phyloP scores from a whole-genome alignment of 2,888 invertebrate species.

The Arrhopalites spinosus region DNA sequence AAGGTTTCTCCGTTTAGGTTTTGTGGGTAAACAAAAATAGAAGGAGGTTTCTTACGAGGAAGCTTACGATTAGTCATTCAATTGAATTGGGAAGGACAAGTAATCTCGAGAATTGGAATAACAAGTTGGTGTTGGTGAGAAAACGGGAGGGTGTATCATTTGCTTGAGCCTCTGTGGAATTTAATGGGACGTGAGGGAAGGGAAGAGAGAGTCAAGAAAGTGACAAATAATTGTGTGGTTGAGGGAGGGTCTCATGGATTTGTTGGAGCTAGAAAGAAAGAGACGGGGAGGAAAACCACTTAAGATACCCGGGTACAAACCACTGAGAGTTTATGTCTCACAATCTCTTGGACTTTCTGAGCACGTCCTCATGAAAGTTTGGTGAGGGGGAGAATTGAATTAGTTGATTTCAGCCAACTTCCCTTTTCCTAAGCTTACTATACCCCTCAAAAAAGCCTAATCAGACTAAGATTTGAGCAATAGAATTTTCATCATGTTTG shows the following conservation, averaged over 20 bases:
- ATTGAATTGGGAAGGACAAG: neutral
- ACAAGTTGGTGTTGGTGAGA: neutral
- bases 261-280: neutral
- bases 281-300: slow-evolving; percentile 25
- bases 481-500: slow-evolving; percentile 7
- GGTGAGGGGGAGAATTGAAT: slow-evolving; percentile 28
- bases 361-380: slow-evolving; percentile 30
- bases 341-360: slow-evolving; percentile 19
- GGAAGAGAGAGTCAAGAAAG: neutral
- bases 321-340: neutral
- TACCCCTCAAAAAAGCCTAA: neutral
- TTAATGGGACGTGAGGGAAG: slow-evolving; percentile 25
- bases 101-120: neutral
- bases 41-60: neutral
- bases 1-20: no score
- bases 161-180: neutral
- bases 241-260: neutral
- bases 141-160: neutral
- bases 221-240: neutral
- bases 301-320: slow-evolving; percentile 6
- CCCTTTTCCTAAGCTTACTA: neutral
- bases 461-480: slow-evolving; percentile 7
- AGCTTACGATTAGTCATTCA: no score
- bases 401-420: neutral
- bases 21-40: no score